Evolutionary conservation across 1,140 invertebrate genomes (phyloP).

Genomic region (Oedothorax gibbosus): DNA sequence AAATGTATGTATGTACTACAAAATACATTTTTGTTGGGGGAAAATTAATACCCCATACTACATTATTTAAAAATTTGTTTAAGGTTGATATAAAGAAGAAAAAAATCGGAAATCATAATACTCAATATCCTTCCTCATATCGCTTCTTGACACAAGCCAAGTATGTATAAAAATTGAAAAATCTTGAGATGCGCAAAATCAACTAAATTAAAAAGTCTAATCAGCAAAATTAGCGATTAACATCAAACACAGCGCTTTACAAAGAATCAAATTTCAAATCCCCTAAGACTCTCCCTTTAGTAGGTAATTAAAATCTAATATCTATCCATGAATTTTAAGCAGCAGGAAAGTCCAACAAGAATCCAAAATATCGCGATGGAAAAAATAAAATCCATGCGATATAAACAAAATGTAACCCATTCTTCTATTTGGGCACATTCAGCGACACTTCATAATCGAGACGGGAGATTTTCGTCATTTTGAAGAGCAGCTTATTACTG

Average conservation of each 20-base stretch:
- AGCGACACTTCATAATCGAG: neutral
- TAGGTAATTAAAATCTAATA: constrained; percentile 38
- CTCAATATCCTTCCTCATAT: too few species aligned
- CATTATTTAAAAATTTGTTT: too few species aligned
- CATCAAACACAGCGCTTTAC: neutral
- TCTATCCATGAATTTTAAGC: neutral
- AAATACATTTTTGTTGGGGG: too few species aligned
- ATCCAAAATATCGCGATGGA: neutral
- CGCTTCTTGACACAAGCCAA: too few species aligned
- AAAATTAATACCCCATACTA: too few species aligned
- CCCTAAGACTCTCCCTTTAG: neutral
- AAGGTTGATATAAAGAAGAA: too few species aligned
- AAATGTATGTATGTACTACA: too few species aligned
- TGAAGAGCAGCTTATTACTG: neutral
- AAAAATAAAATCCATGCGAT: neutral
- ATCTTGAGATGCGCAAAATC: neutral
- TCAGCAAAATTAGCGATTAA: neutral
- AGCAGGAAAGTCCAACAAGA: neutral
- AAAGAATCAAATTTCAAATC: neutral
- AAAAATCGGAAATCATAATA: too few species aligned
- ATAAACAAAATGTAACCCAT: constrained; percentile 1
- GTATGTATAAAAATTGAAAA: neutral
- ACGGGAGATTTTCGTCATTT: neutral
- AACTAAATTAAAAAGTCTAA: neutral
- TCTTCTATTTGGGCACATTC: constrained; percentile 10